Evolutionary conservation across 2,888 invertebrate species (phyloP).

Genomic region (Hoplodrina blanda): DNA sequence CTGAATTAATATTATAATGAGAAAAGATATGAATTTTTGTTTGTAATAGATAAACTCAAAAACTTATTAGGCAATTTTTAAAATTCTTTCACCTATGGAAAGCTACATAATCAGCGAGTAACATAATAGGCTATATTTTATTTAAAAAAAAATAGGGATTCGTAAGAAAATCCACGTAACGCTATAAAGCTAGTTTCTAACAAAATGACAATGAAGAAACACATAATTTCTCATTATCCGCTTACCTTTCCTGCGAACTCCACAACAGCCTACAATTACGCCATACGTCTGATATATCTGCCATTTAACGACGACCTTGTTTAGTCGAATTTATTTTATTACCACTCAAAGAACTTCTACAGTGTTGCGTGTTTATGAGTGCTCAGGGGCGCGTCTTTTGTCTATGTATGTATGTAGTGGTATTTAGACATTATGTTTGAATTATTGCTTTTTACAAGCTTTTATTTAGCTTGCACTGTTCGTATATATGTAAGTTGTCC

Average conservation of each 20-base stretch:
- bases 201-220: neutral
- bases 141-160: no score
- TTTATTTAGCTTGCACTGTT: no score
- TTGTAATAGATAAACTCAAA: no score
- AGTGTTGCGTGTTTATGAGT: constrained; percentile 55
- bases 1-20: no score
- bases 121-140: no score
- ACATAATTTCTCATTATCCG: constrained; percentile 22
- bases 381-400: constrained; percentile 36
- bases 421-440: constrained; percentile 36
- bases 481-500: no score
- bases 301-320: constrained; percentile 46
- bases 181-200: no score
- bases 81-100: no score
- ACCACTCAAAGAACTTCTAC: constrained; percentile 49
- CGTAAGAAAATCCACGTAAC: no score
- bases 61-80: no score
- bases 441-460: constrained; percentile 19
- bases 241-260: constrained; percentile 1
- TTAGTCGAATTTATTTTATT: constrained; percentile 49
- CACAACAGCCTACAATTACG: constrained; percentile 33
- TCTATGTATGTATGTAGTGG: constrained; percentile 24
- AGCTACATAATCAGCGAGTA: no score
- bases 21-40: no score
- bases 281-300: constrained; percentile 25